Evolutionary conservation across 2,113 vertebrate genomes (phyloP).

Genomic region (Zosterops borbonicus): DNA sequence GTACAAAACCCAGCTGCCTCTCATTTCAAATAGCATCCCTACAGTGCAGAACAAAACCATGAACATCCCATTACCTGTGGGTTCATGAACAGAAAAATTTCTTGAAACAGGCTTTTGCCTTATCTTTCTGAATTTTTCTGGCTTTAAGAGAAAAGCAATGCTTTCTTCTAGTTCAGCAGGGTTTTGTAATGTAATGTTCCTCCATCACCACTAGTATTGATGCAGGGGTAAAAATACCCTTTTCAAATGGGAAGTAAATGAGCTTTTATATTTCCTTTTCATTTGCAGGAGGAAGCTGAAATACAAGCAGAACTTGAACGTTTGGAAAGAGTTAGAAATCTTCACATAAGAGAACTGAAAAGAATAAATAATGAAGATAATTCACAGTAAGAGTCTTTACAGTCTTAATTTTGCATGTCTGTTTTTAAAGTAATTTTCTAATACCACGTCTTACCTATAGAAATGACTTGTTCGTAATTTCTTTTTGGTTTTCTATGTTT

Average conservation of each 20-base stretch:
- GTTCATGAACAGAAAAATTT: constrained; percentile 39
- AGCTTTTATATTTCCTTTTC: constrained; percentile 69
- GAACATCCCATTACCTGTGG: constrained; percentile 55
- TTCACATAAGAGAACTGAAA: constrained; percentile 99
- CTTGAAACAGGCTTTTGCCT: constrained; percentile 59
- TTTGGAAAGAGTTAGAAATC: constrained; percentile 98
- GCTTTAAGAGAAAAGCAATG: constrained; percentile 41
- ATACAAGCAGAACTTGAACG: constrained; percentile 99
- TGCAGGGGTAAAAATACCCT: constrained; percentile 64
- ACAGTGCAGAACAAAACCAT: constrained; percentile 54
- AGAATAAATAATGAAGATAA: constrained; percentile 99
- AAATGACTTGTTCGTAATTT: not conserved
- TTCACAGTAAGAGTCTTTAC: constrained; percentile 89
- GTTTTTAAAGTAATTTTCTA: not conserved
- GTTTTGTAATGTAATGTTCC: constrained; percentile 65
- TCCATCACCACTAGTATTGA: constrained; percentile 50
- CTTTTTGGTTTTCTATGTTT: not conserved
- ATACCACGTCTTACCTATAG: not conserved
- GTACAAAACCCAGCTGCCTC: constrained; percentile 47
- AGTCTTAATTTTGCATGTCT: constrained; percentile 35
- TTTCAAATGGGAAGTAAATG: constrained; percentile 71
- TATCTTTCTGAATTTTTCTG: constrained; percentile 53
- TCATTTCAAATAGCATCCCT: constrained; percentile 59
- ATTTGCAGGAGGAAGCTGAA: constrained; percentile 98
- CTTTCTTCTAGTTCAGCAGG: constrained; percentile 56